These are phyloP conservation scores for Sinodicranocentrus sp. DNA, from an alignment of 2,888 invertebrate species.

Conservation along the genomic window DNA sequence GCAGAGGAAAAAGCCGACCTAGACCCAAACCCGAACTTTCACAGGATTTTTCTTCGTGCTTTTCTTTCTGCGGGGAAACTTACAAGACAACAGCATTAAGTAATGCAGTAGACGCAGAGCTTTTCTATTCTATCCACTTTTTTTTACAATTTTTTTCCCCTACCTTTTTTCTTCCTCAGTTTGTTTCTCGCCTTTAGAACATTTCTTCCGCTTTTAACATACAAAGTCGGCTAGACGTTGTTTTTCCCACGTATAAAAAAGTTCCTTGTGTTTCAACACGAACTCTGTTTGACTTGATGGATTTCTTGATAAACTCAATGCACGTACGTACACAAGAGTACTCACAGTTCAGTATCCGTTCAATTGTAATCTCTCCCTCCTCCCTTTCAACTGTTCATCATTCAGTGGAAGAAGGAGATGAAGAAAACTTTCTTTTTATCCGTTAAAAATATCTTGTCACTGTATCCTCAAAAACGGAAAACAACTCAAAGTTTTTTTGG, in stretches of 20 bases:
- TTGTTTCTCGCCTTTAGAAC: constrained; percentile 23
- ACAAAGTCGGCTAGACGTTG: background rate
- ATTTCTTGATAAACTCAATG: background rate
- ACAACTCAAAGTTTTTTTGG: background rate
- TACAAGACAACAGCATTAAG: constrained; percentile 20
- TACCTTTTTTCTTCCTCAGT: constrained; percentile 22
- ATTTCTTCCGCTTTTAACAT: constrained; percentile 10
- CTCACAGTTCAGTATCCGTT: constrained; percentile 20
- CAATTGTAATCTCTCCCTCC: constrained; percentile 19
- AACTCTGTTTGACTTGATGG: too few relatives aligned
- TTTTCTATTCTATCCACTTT: background rate
- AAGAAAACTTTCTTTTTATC: constrained; percentile 2
- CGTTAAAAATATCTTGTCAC: constrained; percentile 23
- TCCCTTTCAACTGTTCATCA: constrained; percentile 44
- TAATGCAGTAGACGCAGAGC: constrained; percentile 16
- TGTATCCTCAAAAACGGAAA: constrained; percentile 9
- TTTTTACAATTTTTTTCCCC: constrained; percentile 11
- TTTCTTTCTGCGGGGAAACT: constrained; percentile 43
- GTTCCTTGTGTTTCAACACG: background rate
- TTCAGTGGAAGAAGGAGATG: constrained; percentile 23
- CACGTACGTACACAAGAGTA: background rate
- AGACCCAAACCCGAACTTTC: constrained; percentile 38
- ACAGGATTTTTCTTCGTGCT: constrained; percentile 31
- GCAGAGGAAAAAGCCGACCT: constrained; percentile 34
- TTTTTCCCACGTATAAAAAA: constrained; percentile 19